Conservation (phyloP, 2,797 vertebrate genomes). For the Tangara arthus region DNA sequence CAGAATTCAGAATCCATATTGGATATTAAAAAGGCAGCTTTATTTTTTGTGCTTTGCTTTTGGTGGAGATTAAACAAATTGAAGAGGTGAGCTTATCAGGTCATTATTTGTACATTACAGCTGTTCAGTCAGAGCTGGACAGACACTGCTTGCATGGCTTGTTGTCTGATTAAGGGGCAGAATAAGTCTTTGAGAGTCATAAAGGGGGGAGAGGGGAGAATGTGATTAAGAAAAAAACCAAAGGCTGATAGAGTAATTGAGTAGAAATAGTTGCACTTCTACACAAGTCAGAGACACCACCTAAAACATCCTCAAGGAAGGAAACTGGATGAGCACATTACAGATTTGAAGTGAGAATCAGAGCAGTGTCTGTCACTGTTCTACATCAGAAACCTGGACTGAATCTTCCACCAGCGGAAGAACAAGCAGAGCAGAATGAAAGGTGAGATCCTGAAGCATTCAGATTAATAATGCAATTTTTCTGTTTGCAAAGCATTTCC, state of each 20-base stretch:
- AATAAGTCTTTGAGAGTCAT: constrained; percentile 18
- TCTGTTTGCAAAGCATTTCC: background rate
- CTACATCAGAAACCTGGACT: constrained; percentile 7
- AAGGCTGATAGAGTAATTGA: constrained; percentile 21
- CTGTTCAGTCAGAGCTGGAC: constrained; percentile 82
- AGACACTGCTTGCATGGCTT: constrained; percentile 70
- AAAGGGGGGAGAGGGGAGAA: background rate
- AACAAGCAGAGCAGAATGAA: constrained; percentile 64
- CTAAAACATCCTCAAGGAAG: background rate
- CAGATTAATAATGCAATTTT: background rate
- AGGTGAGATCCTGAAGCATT: constrained; percentile 69
- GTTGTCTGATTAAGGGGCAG: constrained; percentile 69
- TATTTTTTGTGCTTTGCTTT: constrained; percentile 78
- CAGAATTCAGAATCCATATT: constrained; percentile 62
- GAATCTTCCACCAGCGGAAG: background rate
- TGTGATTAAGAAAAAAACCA: constrained; percentile 9
- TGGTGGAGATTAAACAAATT: constrained; percentile 79
- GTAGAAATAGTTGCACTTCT: background rate
- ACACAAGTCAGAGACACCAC: background rate
- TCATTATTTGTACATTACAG: constrained; percentile 83
- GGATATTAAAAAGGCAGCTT: constrained; percentile 73
- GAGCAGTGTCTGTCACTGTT: background rate
- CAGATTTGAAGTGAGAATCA: background rate
- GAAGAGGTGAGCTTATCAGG: constrained; percentile 66
- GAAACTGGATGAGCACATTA: background rate